Evolutionary conservation across 2,888 invertebrate genomes (phyloP).

Genomic region (Noctua comes): DNA sequence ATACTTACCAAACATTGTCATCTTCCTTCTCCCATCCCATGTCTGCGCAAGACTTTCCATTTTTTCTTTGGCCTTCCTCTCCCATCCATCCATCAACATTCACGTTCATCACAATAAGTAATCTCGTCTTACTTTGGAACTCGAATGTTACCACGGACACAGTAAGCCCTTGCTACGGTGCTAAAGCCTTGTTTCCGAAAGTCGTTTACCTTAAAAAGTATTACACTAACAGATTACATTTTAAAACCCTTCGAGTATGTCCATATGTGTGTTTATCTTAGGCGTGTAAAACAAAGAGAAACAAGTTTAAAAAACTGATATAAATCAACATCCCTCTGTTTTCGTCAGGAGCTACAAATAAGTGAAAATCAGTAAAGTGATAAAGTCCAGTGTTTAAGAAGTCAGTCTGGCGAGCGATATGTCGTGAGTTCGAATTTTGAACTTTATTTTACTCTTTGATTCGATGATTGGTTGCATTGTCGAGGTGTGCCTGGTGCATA

Average conservation of each 20-base stretch:
- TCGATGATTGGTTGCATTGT: not conserved
- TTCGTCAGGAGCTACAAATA: not conserved
- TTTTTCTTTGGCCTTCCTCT: not conserved
- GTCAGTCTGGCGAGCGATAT: not conserved
- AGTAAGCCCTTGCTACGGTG: not conserved
- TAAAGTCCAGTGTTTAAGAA: not conserved
- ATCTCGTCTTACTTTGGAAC: not conserved
- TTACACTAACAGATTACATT: not conserved
- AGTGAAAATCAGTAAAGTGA: not conserved
- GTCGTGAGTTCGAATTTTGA: not conserved
- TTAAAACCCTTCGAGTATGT: not conserved
- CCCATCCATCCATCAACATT: not conserved
- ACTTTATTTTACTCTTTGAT: not conserved
- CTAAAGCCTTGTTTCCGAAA: constrained; percentile 29
- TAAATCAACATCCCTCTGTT: not conserved
- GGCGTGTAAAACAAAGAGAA: not conserved
- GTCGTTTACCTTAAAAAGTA: constrained; percentile 44
- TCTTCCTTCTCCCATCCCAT: no score
- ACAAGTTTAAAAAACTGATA: not conserved
- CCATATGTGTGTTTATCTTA: not conserved
- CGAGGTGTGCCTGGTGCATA: not conserved
- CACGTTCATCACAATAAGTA: not conserved
- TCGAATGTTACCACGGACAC: not conserved
- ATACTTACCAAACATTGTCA: not conserved
- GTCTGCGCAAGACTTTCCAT: not conserved